Evolutionary conservation across 2,113 vertebrate genomes (phyloP).

Genomic region (Nettapus auritus): DNA sequence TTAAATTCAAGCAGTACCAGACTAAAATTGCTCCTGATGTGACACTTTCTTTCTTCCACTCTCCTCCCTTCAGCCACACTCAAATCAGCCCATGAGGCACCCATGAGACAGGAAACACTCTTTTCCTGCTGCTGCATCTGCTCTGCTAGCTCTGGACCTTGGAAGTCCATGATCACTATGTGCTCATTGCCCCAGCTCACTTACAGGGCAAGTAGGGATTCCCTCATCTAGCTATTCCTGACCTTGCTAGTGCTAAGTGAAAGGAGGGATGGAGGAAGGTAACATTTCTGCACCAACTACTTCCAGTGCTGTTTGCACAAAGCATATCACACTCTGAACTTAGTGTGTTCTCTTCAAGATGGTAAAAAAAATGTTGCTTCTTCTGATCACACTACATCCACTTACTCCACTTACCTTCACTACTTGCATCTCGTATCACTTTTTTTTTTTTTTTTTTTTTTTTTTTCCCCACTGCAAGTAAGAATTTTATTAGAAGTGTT

Average conservation of each 20-base stretch:
- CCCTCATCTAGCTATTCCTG: neutral
- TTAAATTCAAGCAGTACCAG: neutral
- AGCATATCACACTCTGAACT: neutral
- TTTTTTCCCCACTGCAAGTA: neutral
- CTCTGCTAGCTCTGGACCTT: neutral
- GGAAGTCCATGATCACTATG: fast-evolving
- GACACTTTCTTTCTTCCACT: neutral
- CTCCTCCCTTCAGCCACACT: neutral
- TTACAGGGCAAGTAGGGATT: neutral
- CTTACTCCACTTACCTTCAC: fast-evolving
- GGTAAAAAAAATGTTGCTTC: neutral
- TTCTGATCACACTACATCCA: neutral
- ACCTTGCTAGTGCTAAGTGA: neutral
- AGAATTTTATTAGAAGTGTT: neutral
- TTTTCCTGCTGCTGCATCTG: neutral
- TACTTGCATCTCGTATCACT: neutral
- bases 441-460: neutral
- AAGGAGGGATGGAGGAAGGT: neutral
- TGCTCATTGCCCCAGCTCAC: fast-evolving
- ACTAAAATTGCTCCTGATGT: neutral
- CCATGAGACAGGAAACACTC: neutral
- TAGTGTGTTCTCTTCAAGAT: neutral
- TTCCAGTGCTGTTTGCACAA: neutral
- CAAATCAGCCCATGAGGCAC: fast-evolving
- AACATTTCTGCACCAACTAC: neutral